Conservation (phyloP, 2,113 vertebrate genomes). For the Leptodactylus fuscus region DNA sequence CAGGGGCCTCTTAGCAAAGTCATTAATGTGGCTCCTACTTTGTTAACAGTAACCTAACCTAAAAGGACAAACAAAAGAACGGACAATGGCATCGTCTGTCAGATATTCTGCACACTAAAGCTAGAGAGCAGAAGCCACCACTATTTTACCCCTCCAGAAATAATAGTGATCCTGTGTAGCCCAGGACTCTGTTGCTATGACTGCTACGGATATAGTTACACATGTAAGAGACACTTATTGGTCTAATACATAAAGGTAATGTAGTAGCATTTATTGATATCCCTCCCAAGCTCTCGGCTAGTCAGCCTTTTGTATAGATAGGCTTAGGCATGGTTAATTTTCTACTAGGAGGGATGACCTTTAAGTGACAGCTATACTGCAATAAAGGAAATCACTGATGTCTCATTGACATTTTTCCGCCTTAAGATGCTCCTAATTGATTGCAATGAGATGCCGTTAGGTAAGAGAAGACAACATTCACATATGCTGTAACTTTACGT, state of each 20-base stretch:
- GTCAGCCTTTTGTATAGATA: not conserved
- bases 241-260: not conserved
- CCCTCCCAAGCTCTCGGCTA: not conserved
- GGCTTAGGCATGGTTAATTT: conserved; percentile 33
- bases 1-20: too few relatives aligned
- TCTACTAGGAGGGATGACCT: conserved; percentile 32
- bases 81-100: not conserved
- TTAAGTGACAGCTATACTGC: conserved; percentile 26
- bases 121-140: not conserved
- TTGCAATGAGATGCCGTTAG: not conserved
- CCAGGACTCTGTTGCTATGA: not conserved
- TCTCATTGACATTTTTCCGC: conserved; percentile 41
- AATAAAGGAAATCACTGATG: conserved; percentile 34
- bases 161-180: not conserved
- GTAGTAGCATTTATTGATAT: not conserved
- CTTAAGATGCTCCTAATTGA: conserved; percentile 35
- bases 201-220: not conserved
- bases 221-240: not conserved
- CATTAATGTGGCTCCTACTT: too few relatives aligned
- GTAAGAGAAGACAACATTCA: not conserved
- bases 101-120: not conserved
- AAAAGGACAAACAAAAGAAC: not conserved
- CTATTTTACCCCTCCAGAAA: not conserved
- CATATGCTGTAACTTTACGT: conserved; percentile 26
- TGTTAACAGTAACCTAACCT: not conserved